Evolutionary conservation across 2,888 invertebrate species (phyloP), one percentile per base, ranked within the genome.

Genomic region (Leptinotarsa haldemani): DNA sequence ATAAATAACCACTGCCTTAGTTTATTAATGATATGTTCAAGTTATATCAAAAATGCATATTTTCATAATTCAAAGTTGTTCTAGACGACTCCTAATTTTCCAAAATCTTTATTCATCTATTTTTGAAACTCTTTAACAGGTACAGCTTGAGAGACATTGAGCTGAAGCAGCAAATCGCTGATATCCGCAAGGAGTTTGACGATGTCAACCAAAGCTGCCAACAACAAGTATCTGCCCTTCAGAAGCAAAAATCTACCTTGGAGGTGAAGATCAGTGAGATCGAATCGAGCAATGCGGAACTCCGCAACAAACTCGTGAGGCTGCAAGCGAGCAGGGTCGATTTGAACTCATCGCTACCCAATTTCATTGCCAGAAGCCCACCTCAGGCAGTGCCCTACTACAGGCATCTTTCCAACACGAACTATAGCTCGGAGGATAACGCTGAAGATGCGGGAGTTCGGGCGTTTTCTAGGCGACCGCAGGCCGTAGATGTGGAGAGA

Each of bases 141-240:
- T 69, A 61, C 12, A 89, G 90, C 73, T 89, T 90, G 73, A 89
- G 90, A 74, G 90, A 89, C 77, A 84, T 84, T 18, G 87, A 87
- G 65, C 85, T 89, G 73, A 85, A 83, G 83, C 87, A 82, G 79
- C 87, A 88, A 80, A 83, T 82, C 22, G 65, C 66, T n/a, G 74
- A 82, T 69, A 83, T 81, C 70, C 86, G 82, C 80, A 81, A 79
- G 61, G 87, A 88, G 65, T 80, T 87, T 40, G 77, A 82, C 20
- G 83, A 84, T 25, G 76, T 85, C 68, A 81, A 80, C 58, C 80
- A 83, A 12, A 82, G 79, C 30, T 82, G 84, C 70, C 83, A 84
- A 22, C 79, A 81, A 30, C 85, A 87, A 76, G 74, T 86, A 25
- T 68, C 79, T 0, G 20, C 72, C 86, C 75, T 86, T 64, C 80